Conservation (phyloP, 2,888 invertebrate species). For the Ectobius pallidus region DNA sequence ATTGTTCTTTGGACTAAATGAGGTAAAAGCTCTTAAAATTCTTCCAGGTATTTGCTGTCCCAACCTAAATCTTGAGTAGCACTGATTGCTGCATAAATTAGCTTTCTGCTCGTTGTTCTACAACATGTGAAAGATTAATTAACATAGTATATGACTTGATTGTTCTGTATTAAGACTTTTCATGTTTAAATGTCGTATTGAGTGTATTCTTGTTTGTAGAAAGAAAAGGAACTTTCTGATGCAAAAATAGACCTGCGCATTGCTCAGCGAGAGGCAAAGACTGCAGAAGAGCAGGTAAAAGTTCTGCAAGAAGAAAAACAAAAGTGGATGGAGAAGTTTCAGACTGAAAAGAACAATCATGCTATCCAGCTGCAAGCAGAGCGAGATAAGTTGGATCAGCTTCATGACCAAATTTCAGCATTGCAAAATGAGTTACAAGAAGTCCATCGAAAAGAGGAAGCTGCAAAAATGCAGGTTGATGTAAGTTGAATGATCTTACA, state of each 20-base stretch:
- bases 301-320: conserved; percentile 61
- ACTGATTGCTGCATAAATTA: too few relatives aligned
- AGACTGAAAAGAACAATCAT: conserved; percentile 53
- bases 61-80: too few relatives aligned
- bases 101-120: too few relatives aligned
- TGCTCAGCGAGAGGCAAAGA: conserved; percentile 65
- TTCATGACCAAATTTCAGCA: background rate
- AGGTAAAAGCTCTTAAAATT: too few relatives aligned
- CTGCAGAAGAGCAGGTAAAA: conserved; percentile 62
- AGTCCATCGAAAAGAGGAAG: background rate
- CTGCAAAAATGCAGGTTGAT: conserved; percentile 12
- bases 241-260: conserved; percentile 68
- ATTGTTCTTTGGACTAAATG: too few relatives aligned
- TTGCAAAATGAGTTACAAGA: conserved; percentile 1
- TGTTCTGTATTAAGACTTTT: too few relatives aligned
- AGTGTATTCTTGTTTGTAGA: too few relatives aligned
- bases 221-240: conserved; percentile 68
- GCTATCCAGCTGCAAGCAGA: conserved; percentile 53
- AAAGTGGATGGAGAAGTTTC: conserved; percentile 52
- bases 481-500: background rate
- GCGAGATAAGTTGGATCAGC: conserved; percentile 6
- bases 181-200: too few relatives aligned
- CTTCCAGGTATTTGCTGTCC: too few relatives aligned
- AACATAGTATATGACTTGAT: too few relatives aligned
- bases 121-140: too few relatives aligned